Percentiles rank a stretch among this genome's conserved stretches.
Conservation (phyloP, 2,797 vertebrate species). For the Pyrocephalus nanus region DNA sequence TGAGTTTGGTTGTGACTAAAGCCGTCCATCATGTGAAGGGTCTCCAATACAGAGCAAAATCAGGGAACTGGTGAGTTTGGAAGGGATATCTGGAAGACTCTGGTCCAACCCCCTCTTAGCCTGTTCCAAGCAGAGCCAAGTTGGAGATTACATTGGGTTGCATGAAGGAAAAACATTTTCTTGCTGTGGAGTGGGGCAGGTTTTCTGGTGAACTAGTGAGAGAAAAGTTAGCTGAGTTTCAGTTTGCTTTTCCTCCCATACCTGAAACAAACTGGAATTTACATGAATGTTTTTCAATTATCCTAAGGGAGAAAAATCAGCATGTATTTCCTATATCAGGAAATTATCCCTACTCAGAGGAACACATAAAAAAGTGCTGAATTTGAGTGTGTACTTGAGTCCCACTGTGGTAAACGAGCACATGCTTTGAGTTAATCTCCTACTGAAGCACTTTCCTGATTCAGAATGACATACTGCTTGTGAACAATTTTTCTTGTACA, state of each 20-base stretch:
- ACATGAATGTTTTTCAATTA: conserved; percentile 38
- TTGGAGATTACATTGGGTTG: background rate
- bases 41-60: background rate
- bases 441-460: conserved; percentile 59
- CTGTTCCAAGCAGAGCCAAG: background rate
- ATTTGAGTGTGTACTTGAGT: conserved; percentile 23
- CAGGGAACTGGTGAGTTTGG: background rate
- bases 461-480: conserved; percentile 54
- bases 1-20: background rate
- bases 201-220: background rate
- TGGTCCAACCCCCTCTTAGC: background rate
- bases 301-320: conserved; percentile 48
- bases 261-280: conserved; percentile 41
- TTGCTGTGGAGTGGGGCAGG: background rate
- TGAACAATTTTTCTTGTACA: conserved; percentile 62
- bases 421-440: conserved; percentile 63
- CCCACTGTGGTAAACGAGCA: conserved; percentile 11
- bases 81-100: background rate
- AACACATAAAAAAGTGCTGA: conserved; percentile 49
- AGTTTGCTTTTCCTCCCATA: background rate
- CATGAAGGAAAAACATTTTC: conserved; percentile 2
- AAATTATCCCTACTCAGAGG: conserved; percentile 40
- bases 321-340: conserved; percentile 44
- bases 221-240: background rate
- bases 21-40: background rate